A percentile compares a stretch with the other conserved stretches of the same genome.
phyloP scores from a whole-genome alignment of 2,888 invertebrate genomes.

The Andricus quercusramuli region DNA sequence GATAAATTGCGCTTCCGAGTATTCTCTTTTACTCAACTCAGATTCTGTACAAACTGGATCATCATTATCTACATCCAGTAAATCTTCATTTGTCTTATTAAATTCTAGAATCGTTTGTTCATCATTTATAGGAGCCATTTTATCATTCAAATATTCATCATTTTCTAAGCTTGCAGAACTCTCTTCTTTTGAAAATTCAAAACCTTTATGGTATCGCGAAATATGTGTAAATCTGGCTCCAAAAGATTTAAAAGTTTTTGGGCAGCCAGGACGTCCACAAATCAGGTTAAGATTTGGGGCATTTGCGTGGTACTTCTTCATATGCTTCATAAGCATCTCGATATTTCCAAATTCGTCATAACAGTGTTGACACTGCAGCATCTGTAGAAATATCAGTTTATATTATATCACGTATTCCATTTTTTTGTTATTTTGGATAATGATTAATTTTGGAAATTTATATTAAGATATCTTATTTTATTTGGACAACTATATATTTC shows the following conservation, averaged over 20 bases:
- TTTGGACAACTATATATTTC: too few relatives aligned
- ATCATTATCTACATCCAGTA: background rate
- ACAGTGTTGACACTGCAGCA: background rate
- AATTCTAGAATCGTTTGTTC: background rate
- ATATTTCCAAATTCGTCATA: background rate
- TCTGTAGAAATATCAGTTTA: background rate
- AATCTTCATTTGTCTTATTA: background rate
- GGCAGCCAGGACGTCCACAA: background rate
- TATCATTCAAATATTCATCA: background rate
- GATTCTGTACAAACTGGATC: background rate
- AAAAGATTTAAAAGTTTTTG: background rate
- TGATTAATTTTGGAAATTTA: too few relatives aligned
- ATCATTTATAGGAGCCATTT: background rate
- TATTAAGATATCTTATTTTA: too few relatives aligned
- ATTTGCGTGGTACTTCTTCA: background rate
- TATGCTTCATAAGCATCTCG: background rate
- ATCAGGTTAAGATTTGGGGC: background rate
- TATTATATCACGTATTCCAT: too few relatives aligned
- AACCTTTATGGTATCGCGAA: background rate
- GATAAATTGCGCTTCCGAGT: conserved; percentile 11
- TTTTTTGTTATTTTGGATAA: too few relatives aligned
- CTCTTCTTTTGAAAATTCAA: background rate
- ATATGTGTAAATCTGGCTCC: background rate
- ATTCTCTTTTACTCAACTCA: background rate
- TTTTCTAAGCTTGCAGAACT: background rate